A percentile compares a stretch with the other conserved stretches of the same genome.
phyloP scores from a whole-genome alignment of 2,888 invertebrate genomes.

The Sinotaia quadrata region DNA sequence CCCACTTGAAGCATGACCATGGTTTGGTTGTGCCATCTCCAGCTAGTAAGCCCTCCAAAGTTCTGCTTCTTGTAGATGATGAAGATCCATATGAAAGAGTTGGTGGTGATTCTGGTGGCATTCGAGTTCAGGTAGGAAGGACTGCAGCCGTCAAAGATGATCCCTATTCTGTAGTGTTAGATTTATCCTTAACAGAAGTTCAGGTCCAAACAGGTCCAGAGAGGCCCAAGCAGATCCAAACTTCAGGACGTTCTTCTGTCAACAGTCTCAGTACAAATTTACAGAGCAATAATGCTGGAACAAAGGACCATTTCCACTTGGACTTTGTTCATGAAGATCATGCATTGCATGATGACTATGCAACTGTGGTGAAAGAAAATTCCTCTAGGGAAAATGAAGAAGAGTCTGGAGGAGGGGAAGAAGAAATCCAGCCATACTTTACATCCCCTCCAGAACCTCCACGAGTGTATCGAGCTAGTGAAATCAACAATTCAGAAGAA shows the following conservation, averaged over 20 bases:
- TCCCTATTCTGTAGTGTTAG: slow-evolving; percentile 12
- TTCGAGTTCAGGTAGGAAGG: not conserved
- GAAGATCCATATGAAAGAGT: slow-evolving; percentile 36
- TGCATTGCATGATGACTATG: slow-evolving; percentile 10
- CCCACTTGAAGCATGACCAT: slow-evolving; percentile 19
- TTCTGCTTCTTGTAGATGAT: slow-evolving; percentile 13
- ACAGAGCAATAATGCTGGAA: not conserved
- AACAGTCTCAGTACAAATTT: too few species aligned
- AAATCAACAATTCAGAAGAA: not conserved
- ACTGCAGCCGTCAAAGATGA: not conserved
- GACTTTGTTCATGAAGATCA: slow-evolving; percentile 19
- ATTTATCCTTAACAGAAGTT: too few species aligned
- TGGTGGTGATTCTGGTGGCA: slow-evolving; percentile 13
- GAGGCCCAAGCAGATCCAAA: not conserved
- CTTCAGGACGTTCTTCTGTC: not conserved
- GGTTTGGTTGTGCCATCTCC: not conserved
- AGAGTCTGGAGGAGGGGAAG: not conserved
- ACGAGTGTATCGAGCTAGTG: slow-evolving; percentile 27
- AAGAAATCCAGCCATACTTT: slow-evolving; percentile 24
- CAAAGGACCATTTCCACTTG: not conserved
- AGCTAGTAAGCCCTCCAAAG: not conserved
- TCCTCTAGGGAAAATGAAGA: not conserved
- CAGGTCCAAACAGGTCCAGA: not conserved
- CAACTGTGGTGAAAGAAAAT: slow-evolving; percentile 17
- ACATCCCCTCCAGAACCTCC: slow-evolving; percentile 35